Evolutionary conservation across 2,113 vertebrate species (phyloP).

Genomic region (Gadus macrocephalus): DNA sequence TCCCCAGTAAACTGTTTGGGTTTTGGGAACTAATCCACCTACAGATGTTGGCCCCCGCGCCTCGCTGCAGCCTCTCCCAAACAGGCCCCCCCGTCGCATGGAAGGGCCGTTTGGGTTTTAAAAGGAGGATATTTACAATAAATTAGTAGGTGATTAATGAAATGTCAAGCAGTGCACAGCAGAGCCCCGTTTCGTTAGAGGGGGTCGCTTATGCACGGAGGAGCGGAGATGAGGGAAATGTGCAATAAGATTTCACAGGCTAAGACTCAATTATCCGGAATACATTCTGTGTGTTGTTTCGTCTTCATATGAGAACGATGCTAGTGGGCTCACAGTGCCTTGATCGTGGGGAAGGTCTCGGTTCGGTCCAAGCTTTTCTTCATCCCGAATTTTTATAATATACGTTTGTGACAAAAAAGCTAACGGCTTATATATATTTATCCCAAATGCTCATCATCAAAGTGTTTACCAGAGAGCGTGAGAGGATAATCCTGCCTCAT

Average conservation of each 20-base stretch:
- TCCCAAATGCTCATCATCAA: not conserved
- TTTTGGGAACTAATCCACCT: constrained; percentile 76
- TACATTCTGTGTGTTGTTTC: not conserved
- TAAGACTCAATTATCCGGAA: constrained; percentile 3
- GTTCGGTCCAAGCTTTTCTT: not conserved
- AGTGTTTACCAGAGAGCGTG: too few relatives aligned
- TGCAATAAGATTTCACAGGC: constrained; percentile 4
- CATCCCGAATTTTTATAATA: not conserved
- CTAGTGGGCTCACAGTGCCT: not conserved
- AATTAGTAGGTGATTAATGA: constrained; percentile 47
- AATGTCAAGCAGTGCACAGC: constrained; percentile 23
- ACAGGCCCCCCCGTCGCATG: constrained; percentile 17
- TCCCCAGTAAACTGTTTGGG: constrained; percentile 74
- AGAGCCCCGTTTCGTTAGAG: constrained; percentile 10
- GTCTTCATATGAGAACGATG: not conserved
- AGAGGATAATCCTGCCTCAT: too few relatives aligned
- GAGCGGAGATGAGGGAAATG: not conserved
- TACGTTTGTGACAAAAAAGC: not conserved
- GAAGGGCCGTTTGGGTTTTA: constrained; percentile 36
- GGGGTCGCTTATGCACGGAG: constrained; percentile 8
- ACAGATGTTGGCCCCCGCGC: constrained; percentile 53
- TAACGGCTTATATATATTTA: not conserved
- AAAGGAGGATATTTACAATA: constrained; percentile 58
- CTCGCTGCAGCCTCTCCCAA: constrained; percentile 43
- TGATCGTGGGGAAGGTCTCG: not conserved